These are phyloP conservation scores for Scolopax rusticola DNA, from an alignment of 2,797 vertebrate species.

Conservation along the genomic window DNA sequence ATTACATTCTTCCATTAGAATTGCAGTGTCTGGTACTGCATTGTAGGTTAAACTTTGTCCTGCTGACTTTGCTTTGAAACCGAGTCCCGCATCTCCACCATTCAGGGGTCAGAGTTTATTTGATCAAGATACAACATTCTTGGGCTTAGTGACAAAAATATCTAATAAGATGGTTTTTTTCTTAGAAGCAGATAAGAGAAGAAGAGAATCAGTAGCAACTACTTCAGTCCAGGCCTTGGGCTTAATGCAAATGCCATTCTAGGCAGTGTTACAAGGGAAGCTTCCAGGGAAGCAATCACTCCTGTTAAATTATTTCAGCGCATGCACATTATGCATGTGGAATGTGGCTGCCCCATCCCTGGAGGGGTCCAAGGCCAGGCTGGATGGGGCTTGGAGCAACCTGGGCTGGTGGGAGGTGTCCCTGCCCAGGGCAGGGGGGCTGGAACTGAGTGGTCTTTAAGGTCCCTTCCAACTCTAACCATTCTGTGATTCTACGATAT, in stretches of 20 bases:
- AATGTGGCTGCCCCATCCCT: background rate
- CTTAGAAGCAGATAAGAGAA: constrained; percentile 60
- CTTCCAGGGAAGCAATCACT: background rate
- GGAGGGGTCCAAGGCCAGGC: background rate
- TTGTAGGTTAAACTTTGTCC: constrained; percentile 70
- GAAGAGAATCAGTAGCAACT: constrained; percentile 24
- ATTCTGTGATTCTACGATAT: background rate
- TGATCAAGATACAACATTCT: constrained; percentile 68
- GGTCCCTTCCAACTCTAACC: background rate
- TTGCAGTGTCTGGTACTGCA: background rate
- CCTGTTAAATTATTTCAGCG: background rate
- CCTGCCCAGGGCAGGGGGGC: background rate
- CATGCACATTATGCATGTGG: background rate
- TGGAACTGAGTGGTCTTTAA: background rate
- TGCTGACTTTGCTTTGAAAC: constrained; percentile 62
- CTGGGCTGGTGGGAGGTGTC: background rate
- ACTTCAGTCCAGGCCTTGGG: background rate
- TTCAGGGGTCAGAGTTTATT: constrained; percentile 74
- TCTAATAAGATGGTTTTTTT: constrained; percentile 23
- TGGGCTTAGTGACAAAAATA: constrained; percentile 13
- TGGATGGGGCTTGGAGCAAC: background rate
- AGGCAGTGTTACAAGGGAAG: background rate
- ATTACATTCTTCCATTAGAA: background rate
- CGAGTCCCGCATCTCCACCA: background rate
- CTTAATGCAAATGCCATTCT: constrained; percentile 15